These are phyloP conservation scores for Beris morrisii DNA, from an alignment of 2,888 invertebrate species.

Conservation along the genomic window DNA sequence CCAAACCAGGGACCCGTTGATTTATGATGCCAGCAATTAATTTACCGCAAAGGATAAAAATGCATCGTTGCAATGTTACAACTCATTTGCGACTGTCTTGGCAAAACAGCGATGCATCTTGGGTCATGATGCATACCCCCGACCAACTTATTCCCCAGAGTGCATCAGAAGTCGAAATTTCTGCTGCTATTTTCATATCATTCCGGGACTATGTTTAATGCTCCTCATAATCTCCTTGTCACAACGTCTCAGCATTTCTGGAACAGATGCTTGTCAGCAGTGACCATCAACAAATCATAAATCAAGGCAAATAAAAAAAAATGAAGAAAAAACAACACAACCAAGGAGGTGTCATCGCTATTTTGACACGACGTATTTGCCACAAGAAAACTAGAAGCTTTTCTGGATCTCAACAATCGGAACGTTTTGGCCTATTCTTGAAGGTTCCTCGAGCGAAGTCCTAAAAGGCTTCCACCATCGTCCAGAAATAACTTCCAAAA, in stretches of 20 bases:
- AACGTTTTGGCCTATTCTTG: too few relatives aligned
- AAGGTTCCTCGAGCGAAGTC: too few relatives aligned
- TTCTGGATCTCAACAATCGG: too few relatives aligned
- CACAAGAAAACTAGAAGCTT: too few relatives aligned
- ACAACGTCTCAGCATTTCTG: constrained; percentile 6
- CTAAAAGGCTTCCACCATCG: too few relatives aligned
- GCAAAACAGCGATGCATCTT: background rate
- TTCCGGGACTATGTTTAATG: background rate
- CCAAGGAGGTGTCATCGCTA: constrained; percentile 20
- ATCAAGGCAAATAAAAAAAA: constrained; percentile 14
- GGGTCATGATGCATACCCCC: background rate
- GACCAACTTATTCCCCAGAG: background rate
- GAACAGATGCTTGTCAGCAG: constrained; percentile 25
- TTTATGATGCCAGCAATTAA: constrained; percentile 6
- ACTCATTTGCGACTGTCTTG: constrained; percentile 15
- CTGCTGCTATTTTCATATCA: constrained; percentile 9
- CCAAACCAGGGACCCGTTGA: background rate
- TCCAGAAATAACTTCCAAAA: too few relatives aligned
- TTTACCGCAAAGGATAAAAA: constrained; percentile 13
- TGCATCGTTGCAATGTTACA: constrained; percentile 7
- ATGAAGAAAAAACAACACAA: background rate
- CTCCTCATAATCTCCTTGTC: background rate
- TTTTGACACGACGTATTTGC: too few relatives aligned
- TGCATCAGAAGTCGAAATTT: background rate
- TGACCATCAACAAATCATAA: constrained; percentile 30